These are phyloP conservation scores for Epinephelus awoara DNA, from an alignment of 2,797 vertebrate genomes.

Conservation along the genomic window DNA sequence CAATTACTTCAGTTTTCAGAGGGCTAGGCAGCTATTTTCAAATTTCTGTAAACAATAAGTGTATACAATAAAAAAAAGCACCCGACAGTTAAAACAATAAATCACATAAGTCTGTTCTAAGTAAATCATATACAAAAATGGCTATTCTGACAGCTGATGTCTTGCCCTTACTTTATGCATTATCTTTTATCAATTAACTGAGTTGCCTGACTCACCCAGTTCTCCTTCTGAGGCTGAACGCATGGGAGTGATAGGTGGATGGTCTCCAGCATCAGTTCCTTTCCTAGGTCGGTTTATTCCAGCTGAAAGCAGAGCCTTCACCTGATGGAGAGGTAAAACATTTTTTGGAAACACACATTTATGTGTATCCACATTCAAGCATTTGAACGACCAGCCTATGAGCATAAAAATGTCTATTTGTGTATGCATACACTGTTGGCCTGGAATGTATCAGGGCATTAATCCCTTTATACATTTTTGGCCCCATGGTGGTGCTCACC, in stretches of 20 bases:
- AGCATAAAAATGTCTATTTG: background rate
- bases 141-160: background rate
- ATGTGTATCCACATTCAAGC: background rate
- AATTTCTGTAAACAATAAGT: too few species aligned
- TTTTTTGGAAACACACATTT: background rate
- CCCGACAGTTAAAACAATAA: too few species aligned
- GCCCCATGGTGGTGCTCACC: slow-evolving; percentile 80
- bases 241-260: slow-evolving; percentile 98
- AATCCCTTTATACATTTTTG: background rate
- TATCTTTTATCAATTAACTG: background rate
- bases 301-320: slow-evolving; percentile 89
- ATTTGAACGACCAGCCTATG: background rate
- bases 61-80: too few species aligned
- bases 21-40: too few species aligned
- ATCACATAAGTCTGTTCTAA: background rate
- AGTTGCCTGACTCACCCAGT: slow-evolving; percentile 85
- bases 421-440: background rate
- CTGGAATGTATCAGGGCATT: background rate
- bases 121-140: background rate
- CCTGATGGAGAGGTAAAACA: slow-evolving; percentile 77
- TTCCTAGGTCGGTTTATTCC: slow-evolving; percentile 96
- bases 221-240: slow-evolving; percentile 93
- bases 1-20: too few species aligned
- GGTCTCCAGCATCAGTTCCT: slow-evolving; percentile 94
- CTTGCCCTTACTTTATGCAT: background rate